Base-by-base conservation (phyloP, 2,888 invertebrate genomes). In the Aspidiotus destructor region DNA sequence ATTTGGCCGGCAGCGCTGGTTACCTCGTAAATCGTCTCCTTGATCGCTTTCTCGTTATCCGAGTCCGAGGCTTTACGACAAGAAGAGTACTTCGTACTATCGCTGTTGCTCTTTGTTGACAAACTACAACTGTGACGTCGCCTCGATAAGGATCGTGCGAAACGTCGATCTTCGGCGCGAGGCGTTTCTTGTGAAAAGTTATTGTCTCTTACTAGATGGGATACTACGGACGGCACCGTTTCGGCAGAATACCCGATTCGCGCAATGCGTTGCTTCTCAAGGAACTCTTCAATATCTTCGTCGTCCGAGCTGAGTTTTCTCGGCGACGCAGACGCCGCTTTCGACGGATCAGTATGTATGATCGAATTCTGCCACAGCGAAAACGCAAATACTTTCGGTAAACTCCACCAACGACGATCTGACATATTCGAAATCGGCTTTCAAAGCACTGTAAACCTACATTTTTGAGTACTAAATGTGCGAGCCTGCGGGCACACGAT, bases 351-450 rank as follows among this genome's bases (percentile, higher is more conserved):
- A 41, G 17, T n/a, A 5, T 55, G 11, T 11, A 42, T 7, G 28
- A 28, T 28, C 6, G 48, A 41, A 62, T 17, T 60, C 28, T 11
- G 42, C 67, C 67, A 67, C 58, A 67, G 58, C 16, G 67, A 60
- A 17, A 70, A 71, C 60, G 70, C 63, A 41, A 71, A 69, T 55
- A 70, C 64, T 13, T 69, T 60, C 9, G 72, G 71, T 53, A 72
- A 57, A 61, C 70, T 70, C 72, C 72, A 72, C 72, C 72, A 72
- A 16, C 71, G 70, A 16, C 70, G 69, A 61, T 71, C 72, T 13
- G 69, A 69, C 69, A 69, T 69, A 28, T 28, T 28, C 28, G 5
- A 28, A 28, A 28, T 28, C 5, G 2, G 5, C 28, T 28, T 28
- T 1, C 5, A 28, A 28, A 28, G 28, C 28, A 28, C 28, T 28